These are phyloP conservation scores for Pheucticus melanocephalus DNA, from an alignment of 2,113 vertebrate species.

Conservation along the genomic window DNA sequence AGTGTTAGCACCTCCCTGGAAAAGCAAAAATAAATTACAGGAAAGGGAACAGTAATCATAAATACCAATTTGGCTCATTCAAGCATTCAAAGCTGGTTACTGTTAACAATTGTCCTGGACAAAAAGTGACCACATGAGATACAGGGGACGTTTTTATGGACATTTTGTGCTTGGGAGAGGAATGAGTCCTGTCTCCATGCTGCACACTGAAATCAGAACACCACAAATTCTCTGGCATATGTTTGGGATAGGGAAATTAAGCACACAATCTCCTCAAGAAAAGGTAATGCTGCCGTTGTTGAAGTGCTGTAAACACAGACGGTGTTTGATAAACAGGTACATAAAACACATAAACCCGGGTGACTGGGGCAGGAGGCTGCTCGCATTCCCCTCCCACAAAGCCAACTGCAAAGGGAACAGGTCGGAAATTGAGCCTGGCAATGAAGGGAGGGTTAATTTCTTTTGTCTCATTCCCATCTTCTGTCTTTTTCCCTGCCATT, in stretches of 20 bases:
- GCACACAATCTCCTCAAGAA: background rate
- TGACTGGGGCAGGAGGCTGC: background rate
- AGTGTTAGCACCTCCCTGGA: background rate
- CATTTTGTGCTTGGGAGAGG: background rate
- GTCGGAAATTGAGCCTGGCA: background rate
- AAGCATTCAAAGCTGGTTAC: background rate
- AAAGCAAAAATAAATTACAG: background rate
- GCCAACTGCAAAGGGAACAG: background rate
- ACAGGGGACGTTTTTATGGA: background rate
- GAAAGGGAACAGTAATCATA: background rate
- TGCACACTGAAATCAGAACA: background rate
- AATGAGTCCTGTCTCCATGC: background rate
- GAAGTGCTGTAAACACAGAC: background rate
- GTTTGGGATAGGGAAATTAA: background rate
- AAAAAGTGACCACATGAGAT: background rate
- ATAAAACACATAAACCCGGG: background rate
- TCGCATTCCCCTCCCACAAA: background rate
- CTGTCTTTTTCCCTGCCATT: background rate
- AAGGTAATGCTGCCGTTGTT: background rate
- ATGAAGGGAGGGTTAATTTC: background rate
- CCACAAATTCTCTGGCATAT: background rate
- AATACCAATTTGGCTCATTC: background rate
- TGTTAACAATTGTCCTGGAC: background rate
- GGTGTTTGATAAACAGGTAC: background rate
- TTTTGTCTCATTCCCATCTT: background rate